These are phyloP conservation scores for Raja brachyura DNA, from an alignment of 2,113 vertebrate species.

Conservation along the genomic window DNA sequence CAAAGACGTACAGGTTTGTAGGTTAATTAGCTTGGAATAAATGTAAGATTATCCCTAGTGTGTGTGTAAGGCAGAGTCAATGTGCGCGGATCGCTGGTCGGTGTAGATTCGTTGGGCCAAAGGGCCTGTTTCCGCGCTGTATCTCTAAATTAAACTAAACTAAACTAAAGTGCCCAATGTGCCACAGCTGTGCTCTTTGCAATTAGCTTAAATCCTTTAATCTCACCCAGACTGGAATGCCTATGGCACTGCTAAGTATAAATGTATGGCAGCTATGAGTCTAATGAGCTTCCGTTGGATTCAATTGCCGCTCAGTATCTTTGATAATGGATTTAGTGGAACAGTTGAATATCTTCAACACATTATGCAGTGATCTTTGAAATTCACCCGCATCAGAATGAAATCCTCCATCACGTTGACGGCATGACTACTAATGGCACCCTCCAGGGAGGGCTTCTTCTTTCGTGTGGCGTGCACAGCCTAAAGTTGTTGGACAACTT, in stretches of 20 bases:
- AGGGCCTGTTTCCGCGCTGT: too few relatives aligned
- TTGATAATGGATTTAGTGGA: not conserved
- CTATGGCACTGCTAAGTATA: not conserved
- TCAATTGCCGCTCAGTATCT: not conserved
- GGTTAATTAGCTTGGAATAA: too few relatives aligned
- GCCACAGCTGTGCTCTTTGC: not conserved
- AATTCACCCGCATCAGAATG: too few relatives aligned
- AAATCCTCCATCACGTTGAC: not conserved
- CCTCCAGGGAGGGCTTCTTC: not conserved
- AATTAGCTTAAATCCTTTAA: not conserved
- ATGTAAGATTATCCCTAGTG: too few relatives aligned
- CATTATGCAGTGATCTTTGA: not conserved
- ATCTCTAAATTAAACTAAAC: too few relatives aligned
- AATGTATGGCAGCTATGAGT: not conserved
- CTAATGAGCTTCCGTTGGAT: not conserved
- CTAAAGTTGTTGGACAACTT: too few relatives aligned
- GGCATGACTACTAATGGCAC: not conserved
- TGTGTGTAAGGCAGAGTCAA: too few relatives aligned
- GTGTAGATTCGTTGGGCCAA: too few relatives aligned
- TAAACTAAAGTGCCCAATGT: too few relatives aligned
- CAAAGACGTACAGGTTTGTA: too few relatives aligned
- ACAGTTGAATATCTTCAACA: not conserved
- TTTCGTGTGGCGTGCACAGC: too few relatives aligned
- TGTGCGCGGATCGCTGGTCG: too few relatives aligned
- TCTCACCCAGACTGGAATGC: not conserved